A percentile compares a stretch with the other conserved stretches of the same genome.
Evolutionary conservation across 2,113 vertebrate genomes (phyloP).

Genomic region (Hemibagrus wyckioides): DNA sequence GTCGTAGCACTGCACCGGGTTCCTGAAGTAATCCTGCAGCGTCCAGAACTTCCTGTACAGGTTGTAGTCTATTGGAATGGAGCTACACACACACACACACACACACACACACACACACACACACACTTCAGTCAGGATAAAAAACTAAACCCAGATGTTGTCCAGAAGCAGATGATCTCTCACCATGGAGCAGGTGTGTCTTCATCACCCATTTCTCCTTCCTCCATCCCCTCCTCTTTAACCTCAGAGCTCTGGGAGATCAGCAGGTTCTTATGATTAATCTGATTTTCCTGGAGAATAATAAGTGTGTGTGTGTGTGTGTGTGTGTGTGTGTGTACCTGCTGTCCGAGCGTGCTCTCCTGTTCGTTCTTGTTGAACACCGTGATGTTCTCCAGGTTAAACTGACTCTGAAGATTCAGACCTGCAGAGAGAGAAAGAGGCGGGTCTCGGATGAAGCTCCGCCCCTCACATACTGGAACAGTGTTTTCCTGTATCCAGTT

Average conservation of each 20-base stretch:
- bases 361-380: slow-evolving; percentile 98
- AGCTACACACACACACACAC: slow-evolving; percentile 71
- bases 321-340: slow-evolving; percentile 72
- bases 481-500: too few species aligned
- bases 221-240: slow-evolving; percentile 94
- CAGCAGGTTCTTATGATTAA: neutral
- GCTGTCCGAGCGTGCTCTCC: slow-evolving; percentile 93
- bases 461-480: too few species aligned
- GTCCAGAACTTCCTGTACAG: slow-evolving; percentile 99
- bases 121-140: neutral
- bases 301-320: neutral
- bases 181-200: slow-evolving; percentile 90
- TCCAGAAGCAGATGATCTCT: neutral
- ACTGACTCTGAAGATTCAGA: slow-evolving; percentile 97
- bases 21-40: slow-evolving; percentile 96
- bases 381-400: slow-evolving; percentile 96
- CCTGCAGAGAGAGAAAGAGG: slow-evolving; percentile 71
- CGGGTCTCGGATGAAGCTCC: too few species aligned
- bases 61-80: slow-evolving; percentile 99
- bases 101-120: slow-evolving; percentile 19
- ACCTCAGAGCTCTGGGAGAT: slow-evolving; percentile 82
- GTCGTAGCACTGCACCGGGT: slow-evolving; percentile 96
- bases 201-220: slow-evolving; percentile 99
- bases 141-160: too few species aligned
- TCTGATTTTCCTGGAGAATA: neutral